Evolutionary conservation across 2,888 invertebrate genomes (phyloP), one percentile per base, ranked within the genome.

Genomic region (Plusia festucae): DNA sequence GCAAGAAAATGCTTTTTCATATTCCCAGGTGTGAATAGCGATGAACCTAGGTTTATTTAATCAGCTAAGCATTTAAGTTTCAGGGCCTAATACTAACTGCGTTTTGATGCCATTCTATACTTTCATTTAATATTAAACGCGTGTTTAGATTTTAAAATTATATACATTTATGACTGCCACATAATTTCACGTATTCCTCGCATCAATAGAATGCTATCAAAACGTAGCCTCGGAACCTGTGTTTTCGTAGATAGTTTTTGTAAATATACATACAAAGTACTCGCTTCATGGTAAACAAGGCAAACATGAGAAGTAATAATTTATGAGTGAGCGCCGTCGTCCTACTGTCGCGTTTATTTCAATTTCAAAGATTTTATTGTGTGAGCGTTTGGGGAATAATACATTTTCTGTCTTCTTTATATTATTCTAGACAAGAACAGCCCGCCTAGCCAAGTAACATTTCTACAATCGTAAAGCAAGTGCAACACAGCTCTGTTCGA

Each of bases 1-100:
- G 87, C 85, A 84, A 85, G 81, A 73, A 61, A 64, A 81, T 78
- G 84, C 82, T 84, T 85, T 82, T 81, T 85, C 82, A 75, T 85
- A 82, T 82, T 85, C 85, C 82, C 82, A 85, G 83, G 59, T 81
- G 82, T 69, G 71, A 70, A 71, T 70, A 70, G 66, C 79, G 61
- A n/a, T n/a, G n/a, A 79, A 78, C 62, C 72, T 84, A 83, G 72
- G 69, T 83, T 85, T 82, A 83, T 84, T 84, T 83, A 51, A 71
- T 78, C 78, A 82, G 74, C 78, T 70, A 79, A 75, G 65, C 20
- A 20, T 68, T 79, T 75, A 73, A 60, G 68, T 81, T 83, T 73
- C 72, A 78, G 70, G 89, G 89, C 89, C 90, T 90, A 89, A 85
- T 71, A 65, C 61, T 40, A 63, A 68, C 67, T 78, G 74, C 68